A percentile compares a stretch with the other conserved stretches of the same genome.
These are phyloP conservation scores for Yponomeuta evonymella DNA, from an alignment of 2,888 invertebrate species.

Conservation along the genomic window DNA sequence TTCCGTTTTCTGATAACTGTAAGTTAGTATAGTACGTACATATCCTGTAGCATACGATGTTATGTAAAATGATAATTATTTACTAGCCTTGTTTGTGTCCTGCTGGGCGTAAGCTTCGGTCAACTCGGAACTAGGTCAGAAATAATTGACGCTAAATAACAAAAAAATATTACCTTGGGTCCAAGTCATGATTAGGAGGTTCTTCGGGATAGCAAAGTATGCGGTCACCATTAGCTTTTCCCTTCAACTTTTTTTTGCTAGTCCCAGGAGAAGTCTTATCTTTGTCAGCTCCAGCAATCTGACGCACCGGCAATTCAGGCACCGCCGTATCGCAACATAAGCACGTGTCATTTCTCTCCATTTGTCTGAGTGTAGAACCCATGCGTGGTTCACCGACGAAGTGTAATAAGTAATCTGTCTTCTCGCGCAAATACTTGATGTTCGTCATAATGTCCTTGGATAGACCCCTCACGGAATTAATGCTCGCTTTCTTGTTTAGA, in stretches of 20 bases:
- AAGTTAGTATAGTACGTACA: no score
- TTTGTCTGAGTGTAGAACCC: not conserved
- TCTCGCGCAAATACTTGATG: not conserved
- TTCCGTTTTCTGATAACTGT: no score
- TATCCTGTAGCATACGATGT: no score
- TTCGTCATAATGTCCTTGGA: not conserved
- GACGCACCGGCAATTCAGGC: not conserved
- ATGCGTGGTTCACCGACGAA: not conserved
- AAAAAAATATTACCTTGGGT: not conserved
- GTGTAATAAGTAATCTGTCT: not conserved
- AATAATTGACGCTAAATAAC: not conserved
- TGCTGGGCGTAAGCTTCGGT: no score
- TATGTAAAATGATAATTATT: no score
- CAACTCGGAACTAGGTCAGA: no score
- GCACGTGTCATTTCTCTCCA: not conserved
- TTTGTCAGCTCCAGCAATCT: not conserved
- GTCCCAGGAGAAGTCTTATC: not conserved
- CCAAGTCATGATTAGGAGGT: not conserved
- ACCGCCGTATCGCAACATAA: not conserved
- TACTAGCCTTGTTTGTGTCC: no score
- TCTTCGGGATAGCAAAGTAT: not conserved
- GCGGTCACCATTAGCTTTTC: not conserved
- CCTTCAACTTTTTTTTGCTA: not conserved
- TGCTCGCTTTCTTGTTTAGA: slow-evolving; percentile 14
- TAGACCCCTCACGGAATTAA: not conserved